Base-by-base conservation (phyloP, 2,797 vertebrate species). In the Paedocypris micromegethes region DNA sequence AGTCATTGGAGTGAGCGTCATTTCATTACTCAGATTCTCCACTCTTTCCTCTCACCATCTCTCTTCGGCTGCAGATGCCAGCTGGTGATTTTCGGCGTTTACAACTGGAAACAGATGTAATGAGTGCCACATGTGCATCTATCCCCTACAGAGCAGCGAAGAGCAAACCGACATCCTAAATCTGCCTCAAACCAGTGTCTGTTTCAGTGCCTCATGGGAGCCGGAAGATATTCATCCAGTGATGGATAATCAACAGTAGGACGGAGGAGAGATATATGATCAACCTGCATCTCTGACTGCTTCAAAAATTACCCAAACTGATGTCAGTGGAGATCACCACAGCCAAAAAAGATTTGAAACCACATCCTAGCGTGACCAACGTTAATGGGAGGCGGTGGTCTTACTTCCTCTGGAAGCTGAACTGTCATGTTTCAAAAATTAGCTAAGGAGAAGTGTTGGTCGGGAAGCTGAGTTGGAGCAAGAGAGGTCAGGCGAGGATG, bases 31-130 rank as follows among this genome's bases (percentile, higher is more conserved):
- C 78, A 74, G 58, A 71, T 56, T 49, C 55, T 54, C 38, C 45
- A n/a, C 73, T 75, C 54, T 67, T 56, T 72, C 45, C 41, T 54
- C 66, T 79, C 71, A 67, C 69, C 79, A 74, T 38, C 70, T 77
- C 81, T 79, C 58, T 57, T 72, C 72, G 74, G 78, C 74, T 71
- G 77, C 79, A 83, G 81, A 86, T 82, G 79, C 82, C 88, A 86
- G 85, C 85, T 87, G 87, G 81, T 87, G 86, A 82, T 79, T 83
- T 82, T 86, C 69, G 47, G 73, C 44, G 3, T 80, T 86, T 85
- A 88, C 84, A 86, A 83, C 86, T 89, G 86, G 84, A 87, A 87
- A 89, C 87, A 88, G 83, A 84, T 90, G 83, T 88, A 90, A 87
- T 83, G 86, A 85, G 78, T 85, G 86, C 86, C 88, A 89, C 87